phyloP scores from a whole-genome alignment of 1,140 invertebrate genomes.

The Pseudomyrmex cubaensis region DNA sequence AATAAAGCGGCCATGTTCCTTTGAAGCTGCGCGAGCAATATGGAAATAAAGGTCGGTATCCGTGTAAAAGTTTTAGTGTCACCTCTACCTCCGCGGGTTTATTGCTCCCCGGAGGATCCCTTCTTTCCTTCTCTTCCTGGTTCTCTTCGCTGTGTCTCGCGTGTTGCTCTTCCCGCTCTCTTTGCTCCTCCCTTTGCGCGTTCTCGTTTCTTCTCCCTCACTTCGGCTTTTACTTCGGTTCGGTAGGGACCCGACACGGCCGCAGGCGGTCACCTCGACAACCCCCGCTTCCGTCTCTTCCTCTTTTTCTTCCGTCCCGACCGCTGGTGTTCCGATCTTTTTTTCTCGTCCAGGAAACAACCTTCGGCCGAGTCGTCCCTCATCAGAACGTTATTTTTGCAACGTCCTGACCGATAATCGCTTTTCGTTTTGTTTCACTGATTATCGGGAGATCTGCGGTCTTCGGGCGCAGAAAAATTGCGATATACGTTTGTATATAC shows the following conservation, averaged over 20 bases:
- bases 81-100: conserved; percentile 75
- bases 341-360: conserved; percentile 49
- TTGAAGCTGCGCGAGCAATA: conserved; percentile 76
- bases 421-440: conserved; percentile 40
- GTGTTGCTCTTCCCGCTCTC: not conserved
- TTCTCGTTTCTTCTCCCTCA: not conserved
- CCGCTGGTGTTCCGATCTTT: conserved; percentile 26
- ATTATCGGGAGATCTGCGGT: conserved; percentile 32
- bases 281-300: not conserved
- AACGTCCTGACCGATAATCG: conserved; percentile 56
- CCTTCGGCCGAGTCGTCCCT: conserved; percentile 63
- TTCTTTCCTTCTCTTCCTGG: conserved; percentile 62
- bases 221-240: conserved; percentile 35
- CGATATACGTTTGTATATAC: conserved; percentile 23
- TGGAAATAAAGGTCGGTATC: conserved; percentile 80
- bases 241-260: conserved; percentile 20
- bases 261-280: conserved; percentile 36
- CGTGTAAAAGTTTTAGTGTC: conserved; percentile 81
- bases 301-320: conserved; percentile 55
- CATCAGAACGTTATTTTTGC: conserved; percentile 68
- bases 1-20: conserved; percentile 74
- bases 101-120: conserved; percentile 72
- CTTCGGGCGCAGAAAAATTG: conserved; percentile 6
- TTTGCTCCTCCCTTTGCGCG: not conserved
- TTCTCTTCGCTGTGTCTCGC: not conserved